Conservation (phyloP, 1,140 invertebrate genomes). For the Zaprionus kolodkinae region DNA sequence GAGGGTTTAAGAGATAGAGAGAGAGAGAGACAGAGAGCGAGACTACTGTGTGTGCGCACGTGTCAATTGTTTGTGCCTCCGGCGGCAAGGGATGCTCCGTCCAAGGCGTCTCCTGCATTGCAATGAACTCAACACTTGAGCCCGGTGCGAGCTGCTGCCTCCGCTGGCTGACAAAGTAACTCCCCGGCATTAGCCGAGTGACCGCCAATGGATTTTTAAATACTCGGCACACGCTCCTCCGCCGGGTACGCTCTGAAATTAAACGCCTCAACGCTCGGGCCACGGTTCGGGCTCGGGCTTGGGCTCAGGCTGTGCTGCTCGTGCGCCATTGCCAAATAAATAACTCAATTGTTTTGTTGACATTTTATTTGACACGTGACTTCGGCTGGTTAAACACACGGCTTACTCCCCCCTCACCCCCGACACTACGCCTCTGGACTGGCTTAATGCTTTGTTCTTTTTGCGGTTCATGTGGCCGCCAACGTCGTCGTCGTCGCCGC, state of each 20-base stretch:
- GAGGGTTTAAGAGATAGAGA: not conserved
- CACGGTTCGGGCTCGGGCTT: not conserved
- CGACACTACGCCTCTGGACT: not conserved
- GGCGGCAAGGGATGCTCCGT: not conserved
- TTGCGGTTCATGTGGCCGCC: conserved; percentile 79
- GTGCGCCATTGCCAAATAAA: conserved; percentile 69
- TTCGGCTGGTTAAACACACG: conserved; percentile 79
- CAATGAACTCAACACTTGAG: conserved; percentile 79
- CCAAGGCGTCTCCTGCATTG: conserved; percentile 61
- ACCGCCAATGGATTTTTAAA: conserved; percentile 83
- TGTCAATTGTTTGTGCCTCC: conserved; percentile 60
- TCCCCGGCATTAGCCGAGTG: conserved; percentile 69
- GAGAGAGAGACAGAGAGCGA: not conserved
- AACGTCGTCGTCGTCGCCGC: conserved; percentile 42
- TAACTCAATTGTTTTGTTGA: conserved; percentile 83
- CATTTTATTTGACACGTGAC: conserved; percentile 83
- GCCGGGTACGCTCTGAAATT: conserved; percentile 49
- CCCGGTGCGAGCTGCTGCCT: conserved; percentile 6
- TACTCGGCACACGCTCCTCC: conserved; percentile 66
- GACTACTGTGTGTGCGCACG: conserved; percentile 51
- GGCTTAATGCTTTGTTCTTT: conserved; percentile 79
- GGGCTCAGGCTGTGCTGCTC: not conserved
- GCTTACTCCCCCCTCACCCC: conserved; percentile 13
- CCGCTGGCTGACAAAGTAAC: conserved; percentile 71
- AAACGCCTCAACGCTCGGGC: conserved; percentile 55